Evolutionary conservation across 1,140 invertebrate species (phyloP).

Genomic region (Cotesia glomerata): DNA sequence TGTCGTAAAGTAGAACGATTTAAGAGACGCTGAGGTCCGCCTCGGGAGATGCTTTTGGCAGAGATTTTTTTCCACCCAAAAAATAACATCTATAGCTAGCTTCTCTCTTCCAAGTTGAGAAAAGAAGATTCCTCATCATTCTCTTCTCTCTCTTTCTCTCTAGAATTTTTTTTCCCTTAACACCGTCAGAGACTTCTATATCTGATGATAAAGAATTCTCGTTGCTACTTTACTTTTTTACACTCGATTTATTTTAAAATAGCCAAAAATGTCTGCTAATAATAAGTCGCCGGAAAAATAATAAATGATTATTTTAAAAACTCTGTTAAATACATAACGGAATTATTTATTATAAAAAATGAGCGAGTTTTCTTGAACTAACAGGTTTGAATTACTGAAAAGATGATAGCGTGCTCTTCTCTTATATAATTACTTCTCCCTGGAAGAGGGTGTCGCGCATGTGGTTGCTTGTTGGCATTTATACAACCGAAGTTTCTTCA

Average conservation of each 20-base stretch:
- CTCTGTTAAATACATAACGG: too few species aligned
- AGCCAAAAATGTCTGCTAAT: background rate
- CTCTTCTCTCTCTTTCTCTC: background rate
- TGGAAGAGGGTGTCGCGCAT: slow-evolving; percentile 28
- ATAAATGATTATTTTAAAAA: background rate
- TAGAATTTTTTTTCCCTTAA: background rate
- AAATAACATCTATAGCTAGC: background rate
- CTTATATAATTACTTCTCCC: slow-evolving; percentile 53
- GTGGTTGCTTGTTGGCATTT: slow-evolving; percentile 28
- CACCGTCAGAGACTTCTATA: too few species aligned
- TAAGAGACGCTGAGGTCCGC: slow-evolving; percentile 10
- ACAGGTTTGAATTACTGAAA: background rate
- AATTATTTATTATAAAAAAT: too few species aligned
- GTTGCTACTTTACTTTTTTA: background rate
- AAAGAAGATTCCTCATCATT: background rate
- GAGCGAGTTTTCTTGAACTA: background rate
- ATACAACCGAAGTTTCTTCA: slow-evolving; percentile 24
- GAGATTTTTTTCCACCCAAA: slow-evolving; percentile 9
- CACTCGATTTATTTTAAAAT: slow-evolving; percentile 9
- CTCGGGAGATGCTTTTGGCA: slow-evolving; percentile 19
- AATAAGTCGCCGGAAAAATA: background rate
- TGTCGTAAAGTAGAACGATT: slow-evolving; percentile 31
- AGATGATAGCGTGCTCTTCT: slow-evolving; percentile 43
- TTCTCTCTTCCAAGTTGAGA: background rate
- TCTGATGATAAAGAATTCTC: background rate